phyloP scores from a whole-genome alignment of 2,113 vertebrate genomes.

The Stercorarius parasiticus region DNA sequence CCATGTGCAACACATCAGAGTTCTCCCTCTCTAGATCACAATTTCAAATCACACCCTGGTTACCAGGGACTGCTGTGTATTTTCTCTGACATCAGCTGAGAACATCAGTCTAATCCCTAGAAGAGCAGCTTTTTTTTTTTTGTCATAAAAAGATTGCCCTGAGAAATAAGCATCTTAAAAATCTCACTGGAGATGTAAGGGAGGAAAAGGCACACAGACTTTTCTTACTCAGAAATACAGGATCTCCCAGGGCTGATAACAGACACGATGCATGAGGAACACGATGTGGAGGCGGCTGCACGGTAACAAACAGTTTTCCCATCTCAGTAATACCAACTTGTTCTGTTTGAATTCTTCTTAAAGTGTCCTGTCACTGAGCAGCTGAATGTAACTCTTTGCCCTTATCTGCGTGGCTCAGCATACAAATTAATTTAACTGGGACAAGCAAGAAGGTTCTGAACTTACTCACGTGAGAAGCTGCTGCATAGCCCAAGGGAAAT shows the following conservation, averaged over 20 bases:
- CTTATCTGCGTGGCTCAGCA: slow-evolving; percentile 14
- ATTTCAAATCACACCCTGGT: background rate
- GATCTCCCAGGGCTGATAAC: background rate
- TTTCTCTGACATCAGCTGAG: background rate
- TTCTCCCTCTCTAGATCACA: background rate
- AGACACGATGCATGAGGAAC: background rate
- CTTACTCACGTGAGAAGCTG: background rate
- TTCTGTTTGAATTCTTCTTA: background rate
- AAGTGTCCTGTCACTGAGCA: background rate
- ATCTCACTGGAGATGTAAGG: background rate
- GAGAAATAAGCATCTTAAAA: background rate
- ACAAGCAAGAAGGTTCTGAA: background rate
- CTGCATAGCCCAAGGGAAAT: background rate
- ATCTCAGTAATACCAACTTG: background rate
- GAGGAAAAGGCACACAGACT: background rate
- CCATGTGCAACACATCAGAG: background rate
- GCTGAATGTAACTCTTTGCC: background rate
- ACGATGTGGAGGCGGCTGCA: accelerated
- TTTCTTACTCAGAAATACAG: background rate
- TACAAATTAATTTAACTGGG: slow-evolving; percentile 20
- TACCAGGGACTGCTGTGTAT: background rate
- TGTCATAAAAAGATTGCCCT: background rate
- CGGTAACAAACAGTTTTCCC: background rate
- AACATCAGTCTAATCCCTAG: background rate
- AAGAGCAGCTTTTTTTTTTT: background rate